Conservation (phyloP, 2,113 vertebrate species). For the Lagopus muta region DNA sequence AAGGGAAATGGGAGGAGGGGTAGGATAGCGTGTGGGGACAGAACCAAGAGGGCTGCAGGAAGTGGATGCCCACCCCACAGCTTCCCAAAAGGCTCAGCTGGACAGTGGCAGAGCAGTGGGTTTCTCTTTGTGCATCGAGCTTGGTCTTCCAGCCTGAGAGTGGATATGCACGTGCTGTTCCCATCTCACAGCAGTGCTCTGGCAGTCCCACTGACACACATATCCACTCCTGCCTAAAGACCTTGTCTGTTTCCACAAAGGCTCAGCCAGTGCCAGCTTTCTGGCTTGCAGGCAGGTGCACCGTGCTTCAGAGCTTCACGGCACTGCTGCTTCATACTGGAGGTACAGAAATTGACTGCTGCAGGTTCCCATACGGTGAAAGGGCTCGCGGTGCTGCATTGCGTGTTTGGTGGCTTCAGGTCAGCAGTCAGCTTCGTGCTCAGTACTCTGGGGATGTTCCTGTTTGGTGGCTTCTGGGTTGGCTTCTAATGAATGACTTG, state of each 20-base stretch:
- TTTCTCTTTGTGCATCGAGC: not conserved
- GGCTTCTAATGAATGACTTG: not conserved
- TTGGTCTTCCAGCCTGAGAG: not conserved
- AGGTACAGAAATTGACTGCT: not conserved
- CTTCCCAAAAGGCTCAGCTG: not conserved
- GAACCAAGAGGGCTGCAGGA: not conserved
- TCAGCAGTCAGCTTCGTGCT: not conserved
- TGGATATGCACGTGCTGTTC: not conserved
- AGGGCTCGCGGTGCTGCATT: not conserved
- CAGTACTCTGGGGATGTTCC: not conserved
- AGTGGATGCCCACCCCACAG: not conserved
- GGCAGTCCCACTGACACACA: accelerated
- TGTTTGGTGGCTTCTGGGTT: not conserved
- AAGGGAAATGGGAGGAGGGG: slow-evolving; percentile 4
- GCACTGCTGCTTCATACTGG: not conserved
- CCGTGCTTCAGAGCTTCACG: not conserved
- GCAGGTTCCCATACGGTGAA: not conserved
- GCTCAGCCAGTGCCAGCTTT: not conserved
- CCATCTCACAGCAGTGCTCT: not conserved
- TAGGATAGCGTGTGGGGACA: not conserved
- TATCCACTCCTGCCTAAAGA: not conserved
- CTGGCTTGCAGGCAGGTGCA: not conserved
- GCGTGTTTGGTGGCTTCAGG: not conserved
- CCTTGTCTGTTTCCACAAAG: accelerated
- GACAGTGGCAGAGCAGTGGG: not conserved